Conservation (phyloP, 37 sponge, comb jelly and placozoan genomes). For the Geodia barretti region DNA sequence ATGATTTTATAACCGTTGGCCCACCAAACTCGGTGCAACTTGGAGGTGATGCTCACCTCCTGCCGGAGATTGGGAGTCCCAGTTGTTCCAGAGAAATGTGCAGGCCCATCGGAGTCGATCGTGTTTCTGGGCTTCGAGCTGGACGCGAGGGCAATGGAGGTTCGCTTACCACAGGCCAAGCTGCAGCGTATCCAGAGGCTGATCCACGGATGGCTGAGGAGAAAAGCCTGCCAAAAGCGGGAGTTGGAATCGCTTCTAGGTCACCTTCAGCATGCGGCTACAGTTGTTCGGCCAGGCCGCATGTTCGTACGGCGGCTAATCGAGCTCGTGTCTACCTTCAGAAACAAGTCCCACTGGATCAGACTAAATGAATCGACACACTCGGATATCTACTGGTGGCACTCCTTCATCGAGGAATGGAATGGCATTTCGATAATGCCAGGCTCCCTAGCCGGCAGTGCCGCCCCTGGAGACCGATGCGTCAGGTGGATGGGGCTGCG, state of each 20-base stretch:
- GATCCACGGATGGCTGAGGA: constrained; percentile 1
- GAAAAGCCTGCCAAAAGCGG: constrained; percentile 10
- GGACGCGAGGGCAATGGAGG: neutral
- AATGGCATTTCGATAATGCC: too few species aligned
- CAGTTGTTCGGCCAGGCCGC: constrained; percentile 31
- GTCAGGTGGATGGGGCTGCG: too few species aligned
- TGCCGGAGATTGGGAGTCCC: constrained; percentile 25
- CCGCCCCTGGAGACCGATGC: too few species aligned
- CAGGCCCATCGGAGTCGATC: constrained; percentile 7
- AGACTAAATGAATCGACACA: constrained; percentile 34
- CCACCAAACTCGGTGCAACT: constrained; percentile 3
- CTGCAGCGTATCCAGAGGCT: constrained; percentile 6
- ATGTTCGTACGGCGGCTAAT: constrained; percentile 33
- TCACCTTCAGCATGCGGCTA: constrained; percentile 32
- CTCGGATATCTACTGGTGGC: constrained; percentile 36
- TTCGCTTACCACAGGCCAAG: constrained; percentile 20
- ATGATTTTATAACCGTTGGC: constrained; percentile 21
- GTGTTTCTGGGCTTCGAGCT: constrained; percentile 33
- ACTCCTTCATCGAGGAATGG: constrained; percentile 8
- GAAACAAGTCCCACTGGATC: constrained; percentile 15
- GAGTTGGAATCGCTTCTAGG: constrained; percentile 41
- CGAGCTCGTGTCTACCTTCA: neutral
- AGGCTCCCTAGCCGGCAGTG: too few species aligned
- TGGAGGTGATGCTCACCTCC: neutral
- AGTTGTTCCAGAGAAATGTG: constrained; percentile 15